Evolutionary conservation across 1,140 invertebrate genomes (phyloP).

Genomic region (Zeugodacus cucurbitae): DNA sequence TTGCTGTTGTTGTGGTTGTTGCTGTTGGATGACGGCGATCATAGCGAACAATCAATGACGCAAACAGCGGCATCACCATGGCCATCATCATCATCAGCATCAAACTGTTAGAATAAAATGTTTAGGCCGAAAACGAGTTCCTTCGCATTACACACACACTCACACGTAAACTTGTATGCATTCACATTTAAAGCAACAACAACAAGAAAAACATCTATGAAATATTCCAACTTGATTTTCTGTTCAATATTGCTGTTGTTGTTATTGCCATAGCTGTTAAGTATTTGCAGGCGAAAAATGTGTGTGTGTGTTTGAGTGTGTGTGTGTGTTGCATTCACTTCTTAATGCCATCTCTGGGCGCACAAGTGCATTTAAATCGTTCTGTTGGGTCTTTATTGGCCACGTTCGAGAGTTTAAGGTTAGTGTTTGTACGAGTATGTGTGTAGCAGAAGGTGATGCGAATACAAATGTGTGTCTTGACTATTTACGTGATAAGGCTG

Average conservation of each 20-base stretch:
- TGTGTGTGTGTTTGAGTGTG: not conserved
- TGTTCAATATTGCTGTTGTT: slow-evolving; percentile 32
- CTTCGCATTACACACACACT: not conserved
- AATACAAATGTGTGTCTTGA: not conserved
- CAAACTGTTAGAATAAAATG: slow-evolving; percentile 32
- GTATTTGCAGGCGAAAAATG: not conserved
- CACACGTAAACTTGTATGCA: not conserved
- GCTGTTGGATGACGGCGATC: not conserved
- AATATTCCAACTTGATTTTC: slow-evolving; percentile 22
- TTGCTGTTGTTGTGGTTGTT: not conserved
- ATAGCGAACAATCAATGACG: slow-evolving; percentile 14
- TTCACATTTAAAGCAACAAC: not conserved
- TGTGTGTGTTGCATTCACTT: not conserved
- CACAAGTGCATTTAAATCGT: slow-evolving; percentile 33
- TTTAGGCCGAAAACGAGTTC: slow-evolving; percentile 31
- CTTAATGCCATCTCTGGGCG: slow-evolving; percentile 31
- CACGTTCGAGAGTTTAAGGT: not conserved
- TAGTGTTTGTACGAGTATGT: not conserved
- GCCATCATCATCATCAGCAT: slow-evolving; percentile 19
- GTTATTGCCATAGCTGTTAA: slow-evolving; percentile 18
- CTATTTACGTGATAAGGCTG: not conserved
- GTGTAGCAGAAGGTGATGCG: not conserved
- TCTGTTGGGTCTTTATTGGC: slow-evolving; percentile 28
- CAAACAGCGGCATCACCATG: not conserved
- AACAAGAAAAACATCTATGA: not conserved